A percentile compares a stretch with the other conserved stretches of the same genome.
Evolutionary conservation across 2,113 vertebrate species (phyloP).

Genomic region (Ictalurus furcatus): DNA sequence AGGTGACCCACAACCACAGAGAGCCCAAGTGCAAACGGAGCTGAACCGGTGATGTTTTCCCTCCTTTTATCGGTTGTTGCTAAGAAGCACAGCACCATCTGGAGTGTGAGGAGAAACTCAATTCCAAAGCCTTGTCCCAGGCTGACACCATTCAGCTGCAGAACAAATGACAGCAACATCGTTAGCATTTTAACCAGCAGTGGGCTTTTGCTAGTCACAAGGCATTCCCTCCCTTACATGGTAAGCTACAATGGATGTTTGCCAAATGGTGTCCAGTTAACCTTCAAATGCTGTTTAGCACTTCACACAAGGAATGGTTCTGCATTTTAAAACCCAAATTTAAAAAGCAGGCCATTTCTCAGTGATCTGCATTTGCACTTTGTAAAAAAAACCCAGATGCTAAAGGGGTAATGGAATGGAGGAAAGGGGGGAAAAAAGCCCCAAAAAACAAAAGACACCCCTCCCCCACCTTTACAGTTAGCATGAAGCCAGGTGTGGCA

Average conservation of each 20-base stretch:
- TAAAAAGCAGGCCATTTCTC: neutral
- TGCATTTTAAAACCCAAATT: neutral
- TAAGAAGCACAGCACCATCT: constrained; percentile 81
- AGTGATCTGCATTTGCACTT: neutral
- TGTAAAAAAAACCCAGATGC: too few relatives aligned
- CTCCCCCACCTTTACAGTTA: neutral
- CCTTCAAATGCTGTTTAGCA: neutral
- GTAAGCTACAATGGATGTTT: neutral
- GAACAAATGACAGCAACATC: constrained; percentile 29
- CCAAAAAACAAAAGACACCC: too few relatives aligned
- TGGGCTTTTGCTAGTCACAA: neutral
- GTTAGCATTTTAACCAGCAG: constrained; percentile 20
- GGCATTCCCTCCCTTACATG: neutral
- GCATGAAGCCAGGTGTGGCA: neutral
- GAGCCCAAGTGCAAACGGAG: constrained; percentile 75
- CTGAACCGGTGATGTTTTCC: constrained; percentile 64
- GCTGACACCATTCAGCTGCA: constrained; percentile 66
- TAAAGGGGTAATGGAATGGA: neutral
- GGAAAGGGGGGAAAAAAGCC: too few relatives aligned
- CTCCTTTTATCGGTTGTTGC: constrained; percentile 78
- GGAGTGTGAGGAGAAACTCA: constrained; percentile 79
- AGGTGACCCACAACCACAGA: constrained; percentile 81
- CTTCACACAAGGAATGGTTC: neutral
- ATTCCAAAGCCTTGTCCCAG: constrained; percentile 76
- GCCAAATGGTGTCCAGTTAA: neutral